Base-by-base conservation (phyloP, 1,140 invertebrate species). In the Papilio helenus region DNA sequence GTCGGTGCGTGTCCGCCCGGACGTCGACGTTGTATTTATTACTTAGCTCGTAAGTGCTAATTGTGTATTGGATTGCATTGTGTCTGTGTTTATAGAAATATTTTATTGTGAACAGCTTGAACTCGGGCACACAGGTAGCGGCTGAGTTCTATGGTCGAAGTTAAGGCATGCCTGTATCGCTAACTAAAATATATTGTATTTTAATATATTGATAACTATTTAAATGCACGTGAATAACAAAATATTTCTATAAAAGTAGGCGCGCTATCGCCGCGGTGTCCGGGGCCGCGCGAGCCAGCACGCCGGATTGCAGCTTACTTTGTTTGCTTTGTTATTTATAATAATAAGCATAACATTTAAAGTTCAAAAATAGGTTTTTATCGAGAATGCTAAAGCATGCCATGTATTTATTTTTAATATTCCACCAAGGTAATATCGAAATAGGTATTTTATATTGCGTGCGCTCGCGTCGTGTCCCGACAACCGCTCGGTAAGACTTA, bases 11-110 rank as follows among this genome's bases (percentile, higher is more conserved):
- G 29, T 46, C 46, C 58, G 73, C 39, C 46, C 55, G 34, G 61
- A 71, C 42, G 79, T 65, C 61, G 76, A 72, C 82, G 78, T 83
- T 85, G 80, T 89, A 89, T 89, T 89, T 89, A 89, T 89, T 89
- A 55, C 55, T 72, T 86, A 85, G 80, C 72, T 82, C 71, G 76
- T 88, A 88, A 87, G 87, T 84, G 88, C 87, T 86, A 84, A 84
- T 84, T 87, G 84, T 88, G 81, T 86, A 81, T 80, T 82, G 82
- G 84, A 81, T 73, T 80, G 85, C 80, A 79, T 83, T 77, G 68
- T 80, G 78, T 83, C 76, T 51, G 72, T 79, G 77, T 81, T 81
- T 81, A 81, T 79, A 79, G 76, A 81, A 76, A 81, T 81, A 79
- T 78, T 29, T 76, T 16, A 2, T 79, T 55, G 26, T 72, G 16